Base-by-base conservation (phyloP, 2,888 invertebrate species). In the Cremastinae sp. region DNA sequence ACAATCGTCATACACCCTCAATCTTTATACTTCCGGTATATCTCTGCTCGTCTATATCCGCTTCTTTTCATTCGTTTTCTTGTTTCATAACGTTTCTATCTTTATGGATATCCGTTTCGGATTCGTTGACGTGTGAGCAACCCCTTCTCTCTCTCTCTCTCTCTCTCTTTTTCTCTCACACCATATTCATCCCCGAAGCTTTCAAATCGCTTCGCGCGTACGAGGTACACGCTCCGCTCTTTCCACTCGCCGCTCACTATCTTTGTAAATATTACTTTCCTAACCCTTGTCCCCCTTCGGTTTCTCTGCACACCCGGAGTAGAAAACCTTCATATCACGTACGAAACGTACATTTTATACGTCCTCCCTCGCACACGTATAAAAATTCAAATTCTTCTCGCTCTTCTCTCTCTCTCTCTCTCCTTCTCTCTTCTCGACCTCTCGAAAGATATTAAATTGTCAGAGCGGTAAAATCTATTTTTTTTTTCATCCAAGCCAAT, bases 71-170 rank as follows among this genome's bases (percentile, higher is more conserved):
- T 7, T 53, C 28, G 12, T 18, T 9, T 14, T 34, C 53, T 36
- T 14, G 34, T 54, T 54, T 7, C 49, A 16, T 22, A 12, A 8
- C 54, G 5, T 53, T 53, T 54, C 12, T 41, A 68, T 68, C 45
- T 74, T 62, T 58, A 58, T 74, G 12, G 56, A 58, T 68, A 62
- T 62, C 54, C 18, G 16, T 49, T 61, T 68, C 49, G 34, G 41
- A 58, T 49, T 18, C 62, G 38, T 62, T 62, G 61, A 20, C 59
- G 47, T 54, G 45, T 61, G 36, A 38, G 12, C 41, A 38, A 16
- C 59, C 18, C 1, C 18, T 16, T 20, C 36, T 45, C 10, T 36
- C 34, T 45, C 5, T 54, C 34, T 36, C 34, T 18, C 43, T 61
- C 43, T 54, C 5, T 54, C 18, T 47, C 28, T 16, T 43, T 70